Conservation (phyloP, 2,888 invertebrate genomes). For the Lycocerus yunnanus region DNA sequence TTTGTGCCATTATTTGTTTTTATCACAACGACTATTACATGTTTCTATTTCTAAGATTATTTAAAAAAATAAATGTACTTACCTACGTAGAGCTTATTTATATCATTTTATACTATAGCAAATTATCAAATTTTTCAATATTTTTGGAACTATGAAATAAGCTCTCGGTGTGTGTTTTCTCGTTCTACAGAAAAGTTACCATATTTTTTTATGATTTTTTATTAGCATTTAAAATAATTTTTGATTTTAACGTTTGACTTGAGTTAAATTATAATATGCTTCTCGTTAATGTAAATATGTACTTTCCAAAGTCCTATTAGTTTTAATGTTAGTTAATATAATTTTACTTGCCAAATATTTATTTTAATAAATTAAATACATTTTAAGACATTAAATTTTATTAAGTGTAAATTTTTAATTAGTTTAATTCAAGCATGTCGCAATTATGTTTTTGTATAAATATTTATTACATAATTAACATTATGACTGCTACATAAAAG, state of each 20-base stretch:
- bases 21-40: slow-evolving; percentile 24
- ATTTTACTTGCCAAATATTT: slow-evolving; percentile 30
- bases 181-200: neutral
- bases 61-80: slow-evolving; percentile 22
- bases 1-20: slow-evolving; percentile 35
- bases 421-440: neutral
- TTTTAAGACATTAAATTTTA: neutral
- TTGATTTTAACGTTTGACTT: neutral
- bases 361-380: slow-evolving; percentile 2
- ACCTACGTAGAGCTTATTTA: neutral
- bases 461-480: neutral
- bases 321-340: neutral
- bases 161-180: neutral
- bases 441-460: neutral
- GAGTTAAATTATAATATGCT: too few species aligned
- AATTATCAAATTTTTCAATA: neutral
- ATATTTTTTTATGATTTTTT: neutral
- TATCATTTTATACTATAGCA: neutral
- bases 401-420: neutral
- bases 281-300: neutral
- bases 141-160: neutral
- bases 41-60: slow-evolving; percentile 24
- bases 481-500: neutral
- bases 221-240: neutral
- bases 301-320: neutral